Conservation (phyloP, 2,113 vertebrate genomes). For the Eptesicus fuscus region DNA sequence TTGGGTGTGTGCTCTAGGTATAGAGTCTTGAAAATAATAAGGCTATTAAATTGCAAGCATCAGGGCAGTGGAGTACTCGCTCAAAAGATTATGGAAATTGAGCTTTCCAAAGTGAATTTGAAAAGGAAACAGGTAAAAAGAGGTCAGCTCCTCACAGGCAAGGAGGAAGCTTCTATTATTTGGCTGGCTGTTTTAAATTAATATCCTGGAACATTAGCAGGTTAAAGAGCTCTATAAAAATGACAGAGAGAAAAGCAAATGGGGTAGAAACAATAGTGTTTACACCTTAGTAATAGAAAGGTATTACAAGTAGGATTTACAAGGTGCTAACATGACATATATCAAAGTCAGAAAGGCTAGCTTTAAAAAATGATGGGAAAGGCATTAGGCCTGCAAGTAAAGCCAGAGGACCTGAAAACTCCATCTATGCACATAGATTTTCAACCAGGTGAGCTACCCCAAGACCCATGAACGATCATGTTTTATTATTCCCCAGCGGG, state of each 20-base stretch:
- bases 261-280: slow-evolving; percentile 36
- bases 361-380: slow-evolving; percentile 49
- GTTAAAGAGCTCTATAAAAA: slow-evolving; percentile 47
- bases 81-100: slow-evolving; percentile 31
- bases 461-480: neutral
- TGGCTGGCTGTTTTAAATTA: slow-evolving; percentile 47
- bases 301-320: slow-evolving; percentile 21
- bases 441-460: neutral
- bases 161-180: neutral
- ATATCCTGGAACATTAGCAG: slow-evolving; percentile 43
- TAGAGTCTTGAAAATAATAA: slow-evolving; percentile 10
- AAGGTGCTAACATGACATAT: neutral
- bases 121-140: slow-evolving; percentile 15
- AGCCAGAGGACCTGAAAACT: slow-evolving; percentile 21
- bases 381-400: neutral
- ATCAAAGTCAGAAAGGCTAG: slow-evolving; percentile 21
- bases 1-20: neutral
- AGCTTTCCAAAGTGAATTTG: slow-evolving; percentile 35
- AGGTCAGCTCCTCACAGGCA: neutral
- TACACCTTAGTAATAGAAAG: slow-evolving; percentile 43
- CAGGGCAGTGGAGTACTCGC: neutral
- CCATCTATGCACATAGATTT: neutral
- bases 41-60: neutral
- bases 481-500: neutral
- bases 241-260: slow-evolving; percentile 11